A percentile compares a stretch with the other conserved stretches of the same genome.
Evolutionary conservation across 2,113 vertebrate species (phyloP).

Genomic region (Heteronetta atricapilla): DNA sequence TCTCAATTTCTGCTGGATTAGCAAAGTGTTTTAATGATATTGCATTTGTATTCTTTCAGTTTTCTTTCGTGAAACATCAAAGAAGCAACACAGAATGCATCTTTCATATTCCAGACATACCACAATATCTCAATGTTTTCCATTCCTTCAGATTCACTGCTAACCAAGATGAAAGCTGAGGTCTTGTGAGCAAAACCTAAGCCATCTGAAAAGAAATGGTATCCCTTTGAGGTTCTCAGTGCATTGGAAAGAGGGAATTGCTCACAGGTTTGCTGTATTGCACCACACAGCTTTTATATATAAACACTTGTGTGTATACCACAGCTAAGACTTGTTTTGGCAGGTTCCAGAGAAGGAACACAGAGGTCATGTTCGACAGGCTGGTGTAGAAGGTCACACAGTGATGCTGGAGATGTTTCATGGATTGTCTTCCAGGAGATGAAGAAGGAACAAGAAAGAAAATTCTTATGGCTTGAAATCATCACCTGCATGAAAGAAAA

Average conservation of each 20-base stretch:
- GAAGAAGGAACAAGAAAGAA: neutral
- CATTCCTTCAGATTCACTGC: slow-evolving; percentile 18
- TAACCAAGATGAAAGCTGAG: slow-evolving; percentile 65
- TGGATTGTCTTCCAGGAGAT: neutral
- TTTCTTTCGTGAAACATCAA: slow-evolving; percentile 54
- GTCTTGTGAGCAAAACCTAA: slow-evolving; percentile 35
- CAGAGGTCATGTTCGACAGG: neutral
- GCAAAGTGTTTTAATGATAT: neutral
- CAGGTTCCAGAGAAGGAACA: neutral
- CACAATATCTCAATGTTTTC: slow-evolving; percentile 26
- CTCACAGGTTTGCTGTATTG: neutral
- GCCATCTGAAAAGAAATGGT: slow-evolving; percentile 34
- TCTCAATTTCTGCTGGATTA: slow-evolving; percentile 1
- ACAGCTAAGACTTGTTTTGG: neutral
- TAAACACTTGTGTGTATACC: neutral
- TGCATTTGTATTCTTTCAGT: slow-evolving; percentile 25
- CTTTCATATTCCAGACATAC: slow-evolving; percentile 30
- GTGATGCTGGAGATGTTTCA: neutral
- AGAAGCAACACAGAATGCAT: slow-evolving; percentile 12
- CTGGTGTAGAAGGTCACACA: neutral
- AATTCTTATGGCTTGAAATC: neutral
- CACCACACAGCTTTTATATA: neutral
- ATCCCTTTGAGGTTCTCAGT: slow-evolving; percentile 3
- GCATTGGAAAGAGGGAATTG: slow-evolving; percentile 29
- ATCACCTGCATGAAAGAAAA: neutral